These are phyloP conservation scores for Zenarchopterus dispar DNA, from an alignment of 2,797 vertebrate genomes.

Conservation along the genomic window DNA sequence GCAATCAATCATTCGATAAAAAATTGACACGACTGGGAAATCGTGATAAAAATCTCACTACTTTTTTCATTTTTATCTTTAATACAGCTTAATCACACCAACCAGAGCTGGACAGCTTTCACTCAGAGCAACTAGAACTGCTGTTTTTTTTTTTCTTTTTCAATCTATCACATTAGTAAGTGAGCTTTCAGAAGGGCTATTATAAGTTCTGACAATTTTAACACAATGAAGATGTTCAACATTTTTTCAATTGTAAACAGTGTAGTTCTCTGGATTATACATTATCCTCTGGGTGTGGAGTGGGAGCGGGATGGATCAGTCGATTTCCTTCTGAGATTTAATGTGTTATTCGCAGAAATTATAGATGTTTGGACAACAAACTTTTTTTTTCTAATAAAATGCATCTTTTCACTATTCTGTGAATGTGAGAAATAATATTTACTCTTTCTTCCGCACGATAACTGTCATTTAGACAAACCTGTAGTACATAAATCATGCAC, in stretches of 20 bases:
- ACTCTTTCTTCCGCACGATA: not conserved
- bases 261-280: slow-evolving; percentile 32
- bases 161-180: slow-evolving; percentile 49
- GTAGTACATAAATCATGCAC: too few relatives aligned
- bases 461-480: too few relatives aligned
- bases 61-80: not conserved
- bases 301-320: too few relatives aligned
- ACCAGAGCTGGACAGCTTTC: slow-evolving; percentile 33
- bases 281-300: slow-evolving; percentile 25
- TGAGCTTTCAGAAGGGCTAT: slow-evolving; percentile 36
- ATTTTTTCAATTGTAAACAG: slow-evolving; percentile 36
- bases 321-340: not conserved
- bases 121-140: slow-evolving; percentile 49
- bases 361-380: slow-evolving; percentile 6
- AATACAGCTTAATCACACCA: slow-evolving; percentile 26
- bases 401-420: not conserved
- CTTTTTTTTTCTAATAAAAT: not conserved
- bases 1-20: slow-evolving; percentile 42
- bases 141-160: slow-evolving; percentile 59
- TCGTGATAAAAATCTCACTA: slow-evolving; percentile 15
- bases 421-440: not conserved
- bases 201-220: slow-evolving; percentile 57
- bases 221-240: slow-evolving; percentile 46
- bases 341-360: slow-evolving; percentile 3
- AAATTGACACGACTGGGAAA: slow-evolving; percentile 6